Evolutionary conservation across 2,797 vertebrate species (phyloP).

Genomic region (Peromyscus eremicus): DNA sequence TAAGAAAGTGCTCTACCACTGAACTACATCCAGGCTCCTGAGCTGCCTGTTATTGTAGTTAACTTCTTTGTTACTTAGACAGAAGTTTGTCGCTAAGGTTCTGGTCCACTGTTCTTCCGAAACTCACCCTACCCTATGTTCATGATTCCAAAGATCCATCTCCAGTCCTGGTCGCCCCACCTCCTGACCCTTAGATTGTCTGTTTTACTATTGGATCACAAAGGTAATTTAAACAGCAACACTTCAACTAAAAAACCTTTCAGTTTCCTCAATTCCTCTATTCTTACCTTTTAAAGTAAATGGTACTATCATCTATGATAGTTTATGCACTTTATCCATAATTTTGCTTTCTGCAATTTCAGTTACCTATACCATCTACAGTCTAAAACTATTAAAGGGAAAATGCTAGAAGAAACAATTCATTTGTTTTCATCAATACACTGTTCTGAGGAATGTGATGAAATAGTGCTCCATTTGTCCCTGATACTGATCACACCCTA

Average conservation of each 20-base stretch:
- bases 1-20: not conserved
- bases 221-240: constrained; percentile 38
- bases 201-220: not conserved
- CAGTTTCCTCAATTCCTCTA: not conserved
- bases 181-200: not conserved
- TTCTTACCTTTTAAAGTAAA: not conserved
- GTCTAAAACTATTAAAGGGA: constrained; percentile 16
- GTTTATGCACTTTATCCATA: not conserved
- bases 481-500: not conserved
- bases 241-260: not conserved
- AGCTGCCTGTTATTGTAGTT: not conserved
- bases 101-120: not conserved
- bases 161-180: not conserved
- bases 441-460: not conserved
- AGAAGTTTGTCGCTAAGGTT: not conserved
- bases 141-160: constrained; percentile 14
- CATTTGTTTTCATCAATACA: not conserved
- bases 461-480: not conserved
- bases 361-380: not conserved
- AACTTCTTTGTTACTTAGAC: not conserved
- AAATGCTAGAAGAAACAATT: not conserved
- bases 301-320: not conserved
- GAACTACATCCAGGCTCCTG: not conserved
- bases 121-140: not conserved
- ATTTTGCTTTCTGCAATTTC: not conserved